Conservation (phyloP, 2,888 invertebrate species). For the Ceriagrion tenellum region DNA sequence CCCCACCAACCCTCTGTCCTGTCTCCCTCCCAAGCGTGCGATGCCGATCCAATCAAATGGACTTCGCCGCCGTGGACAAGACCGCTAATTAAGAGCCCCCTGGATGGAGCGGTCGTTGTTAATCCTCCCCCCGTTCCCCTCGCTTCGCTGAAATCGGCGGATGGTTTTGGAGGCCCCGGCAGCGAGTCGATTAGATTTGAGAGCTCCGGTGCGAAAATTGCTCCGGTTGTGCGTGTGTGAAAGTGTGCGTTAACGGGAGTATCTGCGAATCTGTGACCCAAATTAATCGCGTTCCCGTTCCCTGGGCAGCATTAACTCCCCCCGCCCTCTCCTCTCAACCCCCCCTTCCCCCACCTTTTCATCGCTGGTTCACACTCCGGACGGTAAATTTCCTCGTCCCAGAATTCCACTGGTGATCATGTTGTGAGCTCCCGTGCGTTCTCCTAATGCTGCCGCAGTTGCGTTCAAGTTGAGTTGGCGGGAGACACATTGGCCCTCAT, state of each 20-base stretch:
- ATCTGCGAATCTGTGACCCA: neutral
- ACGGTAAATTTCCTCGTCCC: neutral
- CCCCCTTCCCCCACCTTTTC: neutral
- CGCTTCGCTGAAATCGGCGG: neutral
- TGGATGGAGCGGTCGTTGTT: neutral
- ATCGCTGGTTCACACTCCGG: neutral
- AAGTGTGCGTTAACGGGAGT: no score
- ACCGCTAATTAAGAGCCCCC: constrained; percentile 25
- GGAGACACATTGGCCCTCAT: neutral
- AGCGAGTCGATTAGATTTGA: constrained; percentile 11
- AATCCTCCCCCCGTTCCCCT: neutral
- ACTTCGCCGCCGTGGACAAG: neutral
- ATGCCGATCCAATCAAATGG: constrained; percentile 4
- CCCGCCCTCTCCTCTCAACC: neutral
- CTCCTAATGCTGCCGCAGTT: neutral
- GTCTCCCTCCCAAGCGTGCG: neutral
- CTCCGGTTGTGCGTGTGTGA: neutral
- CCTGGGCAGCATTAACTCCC: neutral
- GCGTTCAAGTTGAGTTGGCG: neutral
- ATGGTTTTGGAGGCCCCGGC: neutral
- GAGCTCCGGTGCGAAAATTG: neutral
- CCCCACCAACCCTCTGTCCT: no score
- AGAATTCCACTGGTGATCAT: neutral
- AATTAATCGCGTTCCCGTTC: neutral
- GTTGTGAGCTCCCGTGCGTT: neutral